Evolutionary conservation across 2,888 invertebrate species (phyloP).

Genomic region (Dichetophora obliterata): DNA sequence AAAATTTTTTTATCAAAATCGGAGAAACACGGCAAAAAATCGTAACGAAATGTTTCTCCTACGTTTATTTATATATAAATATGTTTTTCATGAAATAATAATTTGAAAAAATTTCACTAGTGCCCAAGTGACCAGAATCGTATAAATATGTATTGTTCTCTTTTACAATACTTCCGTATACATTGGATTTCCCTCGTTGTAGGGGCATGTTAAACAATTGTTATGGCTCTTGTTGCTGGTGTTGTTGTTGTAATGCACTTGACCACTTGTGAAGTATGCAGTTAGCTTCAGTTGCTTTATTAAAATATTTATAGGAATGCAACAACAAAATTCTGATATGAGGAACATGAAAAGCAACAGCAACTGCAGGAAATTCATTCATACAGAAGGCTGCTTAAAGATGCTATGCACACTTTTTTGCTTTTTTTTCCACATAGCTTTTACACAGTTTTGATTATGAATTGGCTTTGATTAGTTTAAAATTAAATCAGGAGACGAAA

Average conservation of each 20-base stretch:
- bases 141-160: background rate
- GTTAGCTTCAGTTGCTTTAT: background rate
- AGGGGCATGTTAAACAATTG: too few species aligned
- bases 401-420: background rate
- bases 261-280: constrained; percentile 9
- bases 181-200: too few species aligned
- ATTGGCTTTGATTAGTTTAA: too few species aligned
- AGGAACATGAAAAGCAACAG: background rate
- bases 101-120: background rate
- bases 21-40: too few species aligned
- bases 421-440: background rate
- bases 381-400: background rate
- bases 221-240: too few species aligned
- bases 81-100: too few species aligned
- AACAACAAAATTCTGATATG: background rate
- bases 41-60: too few species aligned
- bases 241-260: background rate
- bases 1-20: too few species aligned
- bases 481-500: too few species aligned
- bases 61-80: too few species aligned
- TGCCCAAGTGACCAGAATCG: background rate
- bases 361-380: background rate
- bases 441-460: background rate
- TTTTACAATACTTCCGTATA: background rate
- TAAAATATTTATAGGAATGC: background rate